Evolutionary conservation across 2,888 invertebrate species (phyloP).

Genomic region (Archaeoteleia sp.): DNA sequence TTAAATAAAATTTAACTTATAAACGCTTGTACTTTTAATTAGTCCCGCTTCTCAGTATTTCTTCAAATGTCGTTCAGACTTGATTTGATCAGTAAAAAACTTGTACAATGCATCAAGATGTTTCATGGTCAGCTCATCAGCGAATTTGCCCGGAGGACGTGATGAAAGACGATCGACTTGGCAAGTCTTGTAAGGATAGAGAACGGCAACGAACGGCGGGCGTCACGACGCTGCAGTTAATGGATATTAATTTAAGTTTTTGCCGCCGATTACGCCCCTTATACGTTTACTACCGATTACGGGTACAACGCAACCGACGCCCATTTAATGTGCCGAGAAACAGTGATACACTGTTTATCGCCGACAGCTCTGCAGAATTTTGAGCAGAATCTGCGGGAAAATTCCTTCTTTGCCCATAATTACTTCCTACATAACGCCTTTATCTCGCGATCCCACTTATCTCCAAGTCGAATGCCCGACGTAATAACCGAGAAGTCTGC

Average conservation of each 20-base stretch:
- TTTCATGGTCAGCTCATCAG: neutral
- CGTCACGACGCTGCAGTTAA: conserved; percentile 48
- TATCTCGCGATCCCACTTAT: conserved; percentile 51
- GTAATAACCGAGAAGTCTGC: conserved; percentile 4
- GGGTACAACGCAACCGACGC: conserved; percentile 44
- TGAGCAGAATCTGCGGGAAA: conserved; percentile 56
- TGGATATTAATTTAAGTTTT: conserved; percentile 60
- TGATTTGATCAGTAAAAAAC: neutral
- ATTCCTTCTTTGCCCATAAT: conserved; percentile 22
- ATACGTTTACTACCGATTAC: conserved; percentile 33
- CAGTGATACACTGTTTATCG: conserved; percentile 69
- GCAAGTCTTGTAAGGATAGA: conserved; percentile 21
- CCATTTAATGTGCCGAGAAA: conserved; percentile 65
- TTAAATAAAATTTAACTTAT: too few relatives aligned
- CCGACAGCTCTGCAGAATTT: conserved; percentile 65
- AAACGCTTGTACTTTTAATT: too few relatives aligned
- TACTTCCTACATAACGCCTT: conserved; percentile 37
- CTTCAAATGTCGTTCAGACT: neutral
- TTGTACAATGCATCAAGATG: too few relatives aligned
- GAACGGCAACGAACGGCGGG: conserved; percentile 21
- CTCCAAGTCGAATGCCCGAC: conserved; percentile 23
- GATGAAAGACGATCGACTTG: conserved; percentile 8
- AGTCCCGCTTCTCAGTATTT: neutral
- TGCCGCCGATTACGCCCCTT: conserved; percentile 33
- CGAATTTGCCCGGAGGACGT: neutral